These are phyloP conservation scores for Micropoecilia bifurca DNA, from an alignment of 2,797 vertebrate species.

Conservation along the genomic window DNA sequence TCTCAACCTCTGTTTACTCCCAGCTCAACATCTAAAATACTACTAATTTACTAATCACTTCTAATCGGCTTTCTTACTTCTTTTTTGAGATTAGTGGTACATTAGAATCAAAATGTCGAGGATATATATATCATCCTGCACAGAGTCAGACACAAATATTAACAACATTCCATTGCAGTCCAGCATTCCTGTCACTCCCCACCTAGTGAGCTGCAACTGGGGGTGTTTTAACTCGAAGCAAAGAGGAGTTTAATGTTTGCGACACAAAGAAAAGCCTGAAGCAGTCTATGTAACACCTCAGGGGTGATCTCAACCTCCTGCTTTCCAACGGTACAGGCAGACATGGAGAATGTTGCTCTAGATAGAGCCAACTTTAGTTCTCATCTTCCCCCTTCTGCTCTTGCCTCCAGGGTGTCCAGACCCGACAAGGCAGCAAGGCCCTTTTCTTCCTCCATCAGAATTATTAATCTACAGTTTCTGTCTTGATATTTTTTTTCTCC, in stretches of 20 bases:
- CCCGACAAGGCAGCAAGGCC: constrained; percentile 36
- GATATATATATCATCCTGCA: not conserved
- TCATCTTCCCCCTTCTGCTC: constrained; percentile 38
- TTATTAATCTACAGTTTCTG: constrained; percentile 51
- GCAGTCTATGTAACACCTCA: constrained; percentile 56
- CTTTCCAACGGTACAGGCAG: constrained; percentile 28
- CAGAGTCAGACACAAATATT: constrained; percentile 14
- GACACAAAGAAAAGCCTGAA: constrained; percentile 59
- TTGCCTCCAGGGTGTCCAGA: constrained; percentile 48
- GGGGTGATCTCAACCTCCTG: constrained; percentile 59
- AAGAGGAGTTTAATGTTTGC: constrained; percentile 41
- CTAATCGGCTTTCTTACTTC: no score
- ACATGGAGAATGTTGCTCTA: constrained; percentile 48
- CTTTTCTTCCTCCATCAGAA: constrained; percentile 16
- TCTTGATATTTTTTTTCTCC: constrained; percentile 29
- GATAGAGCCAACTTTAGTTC: constrained; percentile 47
- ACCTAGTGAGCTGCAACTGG: constrained; percentile 27
- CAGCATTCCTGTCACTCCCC: constrained; percentile 28
- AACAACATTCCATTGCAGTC: constrained; percentile 18
- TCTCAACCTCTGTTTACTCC: not conserved
- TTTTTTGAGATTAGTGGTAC: not conserved
- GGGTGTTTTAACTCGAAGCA: constrained; percentile 54
- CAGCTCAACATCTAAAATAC: not conserved
- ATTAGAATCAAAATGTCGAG: not conserved
- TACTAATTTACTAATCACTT: not conserved